phyloP scores from a whole-genome alignment of 2,797 vertebrate genomes.

The Sebastes kiyomatsui region DNA sequence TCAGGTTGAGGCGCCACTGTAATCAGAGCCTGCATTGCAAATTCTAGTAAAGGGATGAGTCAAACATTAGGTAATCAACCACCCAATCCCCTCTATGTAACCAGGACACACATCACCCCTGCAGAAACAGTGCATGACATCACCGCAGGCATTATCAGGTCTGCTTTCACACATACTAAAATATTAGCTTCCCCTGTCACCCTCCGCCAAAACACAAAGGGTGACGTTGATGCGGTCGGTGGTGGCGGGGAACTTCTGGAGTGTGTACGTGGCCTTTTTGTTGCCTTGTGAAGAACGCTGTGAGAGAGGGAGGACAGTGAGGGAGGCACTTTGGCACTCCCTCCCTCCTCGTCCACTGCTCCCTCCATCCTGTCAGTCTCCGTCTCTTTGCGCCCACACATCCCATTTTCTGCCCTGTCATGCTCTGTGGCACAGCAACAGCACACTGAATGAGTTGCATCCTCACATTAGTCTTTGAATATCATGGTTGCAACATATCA shows the following conservation, averaged over 20 bases:
- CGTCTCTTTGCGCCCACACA: constrained; percentile 8
- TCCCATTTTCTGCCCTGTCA: constrained; percentile 51
- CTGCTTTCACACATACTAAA: constrained; percentile 78
- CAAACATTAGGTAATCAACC: constrained; percentile 70
- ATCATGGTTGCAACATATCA: neutral
- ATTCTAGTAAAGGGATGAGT: constrained; percentile 62
- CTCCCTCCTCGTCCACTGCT: neutral
- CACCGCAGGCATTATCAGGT: constrained; percentile 73
- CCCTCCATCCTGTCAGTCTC: constrained; percentile 7
- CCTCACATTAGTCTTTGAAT: neutral
- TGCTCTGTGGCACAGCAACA: constrained; percentile 42
- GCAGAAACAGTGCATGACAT: constrained; percentile 76
- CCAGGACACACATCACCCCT: constrained; percentile 9
- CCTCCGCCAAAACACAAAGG: constrained; percentile 48
- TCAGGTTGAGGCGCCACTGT: constrained; percentile 70
- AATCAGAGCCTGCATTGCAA: constrained; percentile 69
- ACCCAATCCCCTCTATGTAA: constrained; percentile 28
- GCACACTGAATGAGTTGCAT: neutral
- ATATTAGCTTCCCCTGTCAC: constrained; percentile 68
- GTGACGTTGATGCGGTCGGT: constrained; percentile 37
- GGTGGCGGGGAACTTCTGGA: constrained; percentile 32
- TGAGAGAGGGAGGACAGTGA: constrained; percentile 21
- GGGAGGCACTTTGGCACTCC: neutral
- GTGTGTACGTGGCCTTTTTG: constrained; percentile 42
- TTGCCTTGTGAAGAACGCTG: constrained; percentile 35